These are phyloP conservation scores for Calyptomena viridis DNA, from an alignment of 2,113 vertebrate genomes.

Conservation along the genomic window DNA sequence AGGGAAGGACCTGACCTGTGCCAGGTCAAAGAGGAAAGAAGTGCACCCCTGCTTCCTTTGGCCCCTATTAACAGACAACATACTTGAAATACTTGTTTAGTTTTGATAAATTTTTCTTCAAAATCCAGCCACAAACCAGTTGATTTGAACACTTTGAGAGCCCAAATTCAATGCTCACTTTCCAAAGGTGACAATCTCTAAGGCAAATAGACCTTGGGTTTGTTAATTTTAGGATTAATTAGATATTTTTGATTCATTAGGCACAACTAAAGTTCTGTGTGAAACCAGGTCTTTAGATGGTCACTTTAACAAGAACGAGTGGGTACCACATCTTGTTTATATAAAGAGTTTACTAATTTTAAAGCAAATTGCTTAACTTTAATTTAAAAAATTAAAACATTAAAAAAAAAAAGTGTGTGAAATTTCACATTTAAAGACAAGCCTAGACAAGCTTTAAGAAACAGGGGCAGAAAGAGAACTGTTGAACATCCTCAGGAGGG, in stretches of 20 bases:
- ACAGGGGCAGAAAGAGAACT: background rate
- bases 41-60: background rate
- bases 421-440: background rate
- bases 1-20: background rate
- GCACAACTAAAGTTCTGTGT: background rate
- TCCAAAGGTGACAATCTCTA: background rate
- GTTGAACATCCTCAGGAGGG: no score
- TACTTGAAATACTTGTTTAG: background rate
- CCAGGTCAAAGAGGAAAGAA: background rate
- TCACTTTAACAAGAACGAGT: background rate
- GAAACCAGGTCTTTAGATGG: rapidly evolving
- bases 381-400: no score
- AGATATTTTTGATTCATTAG: background rate
- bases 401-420: background rate
- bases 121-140: background rate
- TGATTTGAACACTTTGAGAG: rapidly evolving
- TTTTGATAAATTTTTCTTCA: background rate
- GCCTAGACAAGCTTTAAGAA: background rate
- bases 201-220: rapidly evolving
- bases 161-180: background rate
- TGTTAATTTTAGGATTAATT: background rate
- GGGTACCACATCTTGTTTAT: background rate
- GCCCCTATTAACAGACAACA: background rate
- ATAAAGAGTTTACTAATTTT: background rate
- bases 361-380: background rate